Evolutionary conservation across 1,140 invertebrate genomes (phyloP).

Genomic region (Sycophaga agraensis): DNA sequence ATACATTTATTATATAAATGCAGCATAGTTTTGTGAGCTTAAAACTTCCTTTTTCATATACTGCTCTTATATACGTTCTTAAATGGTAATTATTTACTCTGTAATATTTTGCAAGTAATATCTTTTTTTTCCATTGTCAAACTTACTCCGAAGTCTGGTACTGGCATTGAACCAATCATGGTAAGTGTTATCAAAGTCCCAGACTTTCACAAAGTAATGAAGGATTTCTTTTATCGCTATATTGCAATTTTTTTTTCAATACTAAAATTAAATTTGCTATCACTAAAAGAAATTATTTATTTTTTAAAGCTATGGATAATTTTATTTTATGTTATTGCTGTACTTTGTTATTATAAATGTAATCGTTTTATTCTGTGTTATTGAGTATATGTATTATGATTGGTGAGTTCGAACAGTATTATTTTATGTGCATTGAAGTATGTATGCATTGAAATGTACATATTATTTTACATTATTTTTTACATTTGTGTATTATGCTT

Average conservation of each 20-base stretch:
- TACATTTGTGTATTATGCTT: constrained; percentile 7
- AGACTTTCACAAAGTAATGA: constrained; percentile 28
- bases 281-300: constrained; percentile 13
- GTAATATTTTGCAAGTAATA: constrained; percentile 51
- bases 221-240: constrained; percentile 11
- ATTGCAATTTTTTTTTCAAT: constrained; percentile 2
- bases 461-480: too few relatives aligned
- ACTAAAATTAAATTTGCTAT: constrained; percentile 21
- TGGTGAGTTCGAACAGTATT: not conserved
- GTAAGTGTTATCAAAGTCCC: constrained; percentile 69
- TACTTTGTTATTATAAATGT: not conserved
- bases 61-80: not conserved
- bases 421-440: constrained; percentile 9
- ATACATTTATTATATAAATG: constrained; percentile 26
- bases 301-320: constrained; percentile 24
- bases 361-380: constrained; percentile 3
- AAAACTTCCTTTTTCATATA: constrained; percentile 1
- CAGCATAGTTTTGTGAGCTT: constrained; percentile 9
- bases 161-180: constrained; percentile 91
- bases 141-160: constrained; percentile 77
- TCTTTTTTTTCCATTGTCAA: constrained; percentile 56
- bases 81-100: constrained; percentile 11
- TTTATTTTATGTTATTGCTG: constrained; percentile 20
- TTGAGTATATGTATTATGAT: not conserved
- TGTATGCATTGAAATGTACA: not conserved